These are phyloP conservation scores for Aptenodytes patagonicus DNA, from an alignment of 2,113 vertebrate species.

Conservation along the genomic window DNA sequence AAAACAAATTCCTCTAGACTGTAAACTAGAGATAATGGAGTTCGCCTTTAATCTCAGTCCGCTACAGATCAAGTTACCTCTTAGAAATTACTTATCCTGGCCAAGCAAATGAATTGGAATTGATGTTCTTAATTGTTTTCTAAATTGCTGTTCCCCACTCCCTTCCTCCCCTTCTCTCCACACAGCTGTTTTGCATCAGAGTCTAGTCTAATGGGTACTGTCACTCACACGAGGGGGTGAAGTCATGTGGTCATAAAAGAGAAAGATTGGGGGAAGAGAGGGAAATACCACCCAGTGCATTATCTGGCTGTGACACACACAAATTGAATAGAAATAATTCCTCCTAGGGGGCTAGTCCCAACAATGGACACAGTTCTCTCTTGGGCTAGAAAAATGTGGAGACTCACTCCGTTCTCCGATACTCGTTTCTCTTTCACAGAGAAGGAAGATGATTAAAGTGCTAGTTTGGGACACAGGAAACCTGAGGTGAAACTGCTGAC, in stretches of 20 bases:
- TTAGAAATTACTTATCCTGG: slow-evolving; percentile 76
- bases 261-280: slow-evolving; percentile 60
- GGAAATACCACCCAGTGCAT: slow-evolving; percentile 69
- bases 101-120: slow-evolving; percentile 79
- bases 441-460: slow-evolving; percentile 27
- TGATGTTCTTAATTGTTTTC: slow-evolving; percentile 84
- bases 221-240: slow-evolving; percentile 78
- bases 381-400: slow-evolving; percentile 32
- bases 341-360: slow-evolving; percentile 59
- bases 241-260: slow-evolving; percentile 78
- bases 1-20: slow-evolving; percentile 48
- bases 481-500: slow-evolving; percentile 40
- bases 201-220: slow-evolving; percentile 72
- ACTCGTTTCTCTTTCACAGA: not conserved
- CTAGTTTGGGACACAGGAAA: slow-evolving; percentile 27
- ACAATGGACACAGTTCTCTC: slow-evolving; percentile 57
- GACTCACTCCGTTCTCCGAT: not conserved
- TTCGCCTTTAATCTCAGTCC: slow-evolving; percentile 64
- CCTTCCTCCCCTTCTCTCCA: slow-evolving; percentile 57
- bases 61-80: slow-evolving; percentile 69
- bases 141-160: slow-evolving; percentile 78
- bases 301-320: slow-evolving; percentile 73
- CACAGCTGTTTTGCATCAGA: slow-evolving; percentile 80
- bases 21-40: slow-evolving; percentile 65
- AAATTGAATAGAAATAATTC: slow-evolving; percentile 70